Evolutionary conservation across 2,888 invertebrate genomes (phyloP), one percentile per base, ranked within the genome.

Genomic region (Ephialtes manifestator): DNA sequence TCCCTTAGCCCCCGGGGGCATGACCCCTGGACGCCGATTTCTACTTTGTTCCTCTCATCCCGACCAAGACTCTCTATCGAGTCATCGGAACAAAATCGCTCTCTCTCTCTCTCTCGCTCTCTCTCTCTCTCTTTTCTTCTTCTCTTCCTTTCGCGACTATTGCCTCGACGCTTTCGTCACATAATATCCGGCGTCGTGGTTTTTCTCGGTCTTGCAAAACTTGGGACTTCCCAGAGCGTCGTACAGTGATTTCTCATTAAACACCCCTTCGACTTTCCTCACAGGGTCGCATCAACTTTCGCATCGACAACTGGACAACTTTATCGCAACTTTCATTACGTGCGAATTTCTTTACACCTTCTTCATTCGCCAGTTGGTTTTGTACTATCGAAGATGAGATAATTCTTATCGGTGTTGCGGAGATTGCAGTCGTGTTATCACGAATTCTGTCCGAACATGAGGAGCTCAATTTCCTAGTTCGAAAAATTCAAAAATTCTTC

Each of bases 1-100:
- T 76, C 90, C 90, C 86, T 91, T 92, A 83, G 93, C 92, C 89
- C 93, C 93, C 74, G 92, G 93, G 93, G 93, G 93, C 93, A 94
- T 94, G 92, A 89, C 89, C 90, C 90, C 80, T 72, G 60, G 70
- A 79, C 75, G 24, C 65, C 71, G 20, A 15, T 43, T 7, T 70
- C 60, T 51, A 78, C 71, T 65, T 78, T 39, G 53, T 76, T 80
- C 79, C 79, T 81, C 67, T 79, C 79, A 85, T 81, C n/a, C 28
- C 72, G 20, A 48, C 39, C 10, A 18, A 18, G 13, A 10, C n/a
- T 75, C 77, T 58, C 63, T 75, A 18, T 65, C 39, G 72, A 58
- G 48, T 79, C 70, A 76, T 76, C 58, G 71, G 43, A 18, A 43
- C 0, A 2, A n/a, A 10, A 11, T 4, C 15, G 3, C 35, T 35